Percentiles rank a stretch among this genome's conserved stretches.
Conservation (phyloP, 2,888 invertebrate species). For the Dusona sp. region DNA sequence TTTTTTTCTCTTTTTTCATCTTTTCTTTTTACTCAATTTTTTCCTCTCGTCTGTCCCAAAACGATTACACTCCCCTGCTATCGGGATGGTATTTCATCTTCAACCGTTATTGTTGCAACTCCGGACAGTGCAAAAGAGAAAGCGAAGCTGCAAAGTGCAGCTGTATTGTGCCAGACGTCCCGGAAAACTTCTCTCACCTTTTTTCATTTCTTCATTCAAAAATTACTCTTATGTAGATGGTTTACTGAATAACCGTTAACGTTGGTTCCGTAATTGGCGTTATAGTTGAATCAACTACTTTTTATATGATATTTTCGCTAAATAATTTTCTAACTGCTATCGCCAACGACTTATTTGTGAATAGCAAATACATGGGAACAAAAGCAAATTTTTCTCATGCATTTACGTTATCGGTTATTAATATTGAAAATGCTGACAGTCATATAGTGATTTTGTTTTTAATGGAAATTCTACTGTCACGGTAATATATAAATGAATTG, state of each 20-base stretch:
- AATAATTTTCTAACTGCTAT: neutral
- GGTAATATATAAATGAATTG: neutral
- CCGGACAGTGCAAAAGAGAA: neutral
- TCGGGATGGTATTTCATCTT: conserved; percentile 49
- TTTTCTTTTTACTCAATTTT: conserved; percentile 29
- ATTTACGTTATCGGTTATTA: too few species aligned
- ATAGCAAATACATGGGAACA: too few species aligned
- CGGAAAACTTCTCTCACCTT: neutral
- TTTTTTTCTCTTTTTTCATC: conserved; percentile 42
- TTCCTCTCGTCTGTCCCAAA: conserved; percentile 19
- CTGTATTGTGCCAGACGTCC: neutral
- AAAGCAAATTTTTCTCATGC: too few species aligned
- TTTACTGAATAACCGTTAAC: neutral
- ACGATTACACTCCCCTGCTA: conserved; percentile 12
- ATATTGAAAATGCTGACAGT: neutral
- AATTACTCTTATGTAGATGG: neutral
- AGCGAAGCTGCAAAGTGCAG: neutral
- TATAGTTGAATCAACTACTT: too few species aligned
- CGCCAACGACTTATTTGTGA: neutral
- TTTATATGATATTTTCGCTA: neutral
- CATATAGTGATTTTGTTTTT: neutral
- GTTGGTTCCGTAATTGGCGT: too few species aligned
- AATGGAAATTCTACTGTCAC: too few species aligned
- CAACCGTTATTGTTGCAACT: conserved; percentile 14
- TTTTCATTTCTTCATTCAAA: neutral